Conservation (phyloP, 2,888 invertebrate species). For the Scrobipalpa atriplicella region DNA sequence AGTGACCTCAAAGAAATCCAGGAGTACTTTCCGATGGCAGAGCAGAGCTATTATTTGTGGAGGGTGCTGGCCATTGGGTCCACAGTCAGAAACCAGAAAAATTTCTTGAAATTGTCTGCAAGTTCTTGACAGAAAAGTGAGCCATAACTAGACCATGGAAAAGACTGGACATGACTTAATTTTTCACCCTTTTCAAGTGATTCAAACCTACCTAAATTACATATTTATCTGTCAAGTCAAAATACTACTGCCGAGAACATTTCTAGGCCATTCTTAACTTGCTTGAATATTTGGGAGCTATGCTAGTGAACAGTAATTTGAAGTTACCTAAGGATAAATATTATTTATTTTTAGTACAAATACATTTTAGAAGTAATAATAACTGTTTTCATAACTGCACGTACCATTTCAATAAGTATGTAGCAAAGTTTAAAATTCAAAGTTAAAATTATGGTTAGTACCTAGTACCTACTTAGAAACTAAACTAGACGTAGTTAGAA, state of each 20-base stretch:
- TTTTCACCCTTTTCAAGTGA: too few relatives aligned
- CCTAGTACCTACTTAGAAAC: too few relatives aligned
- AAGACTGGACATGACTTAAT: not conserved
- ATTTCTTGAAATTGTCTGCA: slow-evolving; percentile 85
- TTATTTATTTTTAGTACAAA: too few relatives aligned
- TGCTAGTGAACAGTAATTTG: too few relatives aligned
- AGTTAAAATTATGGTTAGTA: not conserved
- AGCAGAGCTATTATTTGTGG: slow-evolving; percentile 86
- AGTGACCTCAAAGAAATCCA: slow-evolving; percentile 85
- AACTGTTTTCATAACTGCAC: not conserved
- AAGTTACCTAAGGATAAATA: too few relatives aligned
- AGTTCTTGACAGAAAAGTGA: slow-evolving; percentile 83
- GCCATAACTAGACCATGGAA: slow-evolving; percentile 29
- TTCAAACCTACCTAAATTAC: too few relatives aligned
- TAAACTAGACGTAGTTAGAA: not conserved
- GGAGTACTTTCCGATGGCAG: slow-evolving; percentile 88
- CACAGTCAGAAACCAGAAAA: slow-evolving; percentile 94
- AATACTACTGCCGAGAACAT: too few relatives aligned
- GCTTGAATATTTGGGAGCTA: too few relatives aligned
- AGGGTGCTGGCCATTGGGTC: slow-evolving; percentile 96
- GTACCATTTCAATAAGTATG: not conserved
- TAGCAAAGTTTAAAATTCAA: not conserved
- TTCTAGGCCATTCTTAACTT: too few relatives aligned
- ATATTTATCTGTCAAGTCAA: too few relatives aligned
- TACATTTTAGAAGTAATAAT: not conserved